Conservation (phyloP, 1,140 invertebrate genomes). For the Drosophila funebris region DNA sequence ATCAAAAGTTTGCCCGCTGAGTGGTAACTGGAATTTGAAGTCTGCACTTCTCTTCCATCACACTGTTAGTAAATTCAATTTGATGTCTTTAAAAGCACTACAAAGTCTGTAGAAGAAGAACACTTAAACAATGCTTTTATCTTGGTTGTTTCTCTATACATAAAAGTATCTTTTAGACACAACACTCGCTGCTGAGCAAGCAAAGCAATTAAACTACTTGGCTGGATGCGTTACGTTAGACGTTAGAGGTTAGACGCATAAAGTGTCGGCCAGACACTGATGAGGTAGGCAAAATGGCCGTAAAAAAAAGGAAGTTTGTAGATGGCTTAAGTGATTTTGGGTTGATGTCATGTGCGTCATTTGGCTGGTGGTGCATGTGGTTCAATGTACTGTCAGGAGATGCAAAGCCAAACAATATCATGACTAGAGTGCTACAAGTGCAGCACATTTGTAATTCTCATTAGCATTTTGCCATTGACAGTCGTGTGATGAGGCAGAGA, state of each 20-base stretch:
- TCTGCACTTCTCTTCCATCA: too few species aligned
- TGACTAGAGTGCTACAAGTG: constrained; percentile 18
- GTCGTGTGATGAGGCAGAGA: constrained; percentile 1
- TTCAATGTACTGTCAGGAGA: constrained; percentile 43
- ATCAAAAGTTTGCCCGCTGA: too few species aligned
- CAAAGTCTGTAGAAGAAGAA: too few species aligned
- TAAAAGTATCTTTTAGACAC: neutral
- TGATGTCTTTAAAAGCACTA: too few species aligned
- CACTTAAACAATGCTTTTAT: too few species aligned
- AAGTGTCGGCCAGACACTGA: neutral
- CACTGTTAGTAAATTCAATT: too few species aligned
- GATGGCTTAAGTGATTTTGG: constrained; percentile 13
- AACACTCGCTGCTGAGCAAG: neutral
- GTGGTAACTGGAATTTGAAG: too few species aligned
- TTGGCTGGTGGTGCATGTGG: constrained; percentile 25
- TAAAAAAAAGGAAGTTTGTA: neutral
- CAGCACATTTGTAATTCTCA: constrained; percentile 29
- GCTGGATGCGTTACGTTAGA: neutral
- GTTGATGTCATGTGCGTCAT: constrained; percentile 59
- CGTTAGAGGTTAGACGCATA: neutral
- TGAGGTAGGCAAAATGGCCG: constrained; percentile 2
- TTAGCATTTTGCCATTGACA: constrained; percentile 27
- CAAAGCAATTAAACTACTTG: neutral
- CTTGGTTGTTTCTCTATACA: too few species aligned
- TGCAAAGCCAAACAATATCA: constrained; percentile 47